Conservation (phyloP, 2,888 invertebrate species). For the Eurytoma californica region DNA sequence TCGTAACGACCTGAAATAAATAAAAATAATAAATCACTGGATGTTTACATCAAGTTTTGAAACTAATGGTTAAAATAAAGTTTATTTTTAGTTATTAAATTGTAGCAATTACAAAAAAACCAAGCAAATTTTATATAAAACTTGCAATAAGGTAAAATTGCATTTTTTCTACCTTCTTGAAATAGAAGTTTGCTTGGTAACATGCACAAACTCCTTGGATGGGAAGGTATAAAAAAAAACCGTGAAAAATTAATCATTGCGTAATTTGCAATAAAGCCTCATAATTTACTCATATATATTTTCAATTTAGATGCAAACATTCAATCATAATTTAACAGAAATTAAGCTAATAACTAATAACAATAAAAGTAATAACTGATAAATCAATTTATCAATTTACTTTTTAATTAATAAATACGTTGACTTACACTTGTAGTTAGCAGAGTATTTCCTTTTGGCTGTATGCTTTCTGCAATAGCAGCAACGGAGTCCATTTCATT, state of each 20-base stretch:
- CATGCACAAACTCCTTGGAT: slow-evolving; percentile 67
- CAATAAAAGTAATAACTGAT: slow-evolving; percentile 37
- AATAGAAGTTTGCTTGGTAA: slow-evolving; percentile 65
- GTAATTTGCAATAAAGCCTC: too few species aligned
- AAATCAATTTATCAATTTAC: slow-evolving; percentile 46
- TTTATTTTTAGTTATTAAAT: slow-evolving; percentile 4
- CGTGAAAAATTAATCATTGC: too few species aligned
- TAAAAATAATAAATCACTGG: slow-evolving; percentile 15
- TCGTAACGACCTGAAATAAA: slow-evolving; percentile 85
- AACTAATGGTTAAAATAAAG: slow-evolving; percentile 9
- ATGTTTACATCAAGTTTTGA: slow-evolving; percentile 30
- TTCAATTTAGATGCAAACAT: too few species aligned
- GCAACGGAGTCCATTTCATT: slow-evolving; percentile 93
- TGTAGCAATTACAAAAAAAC: slow-evolving; percentile 58
- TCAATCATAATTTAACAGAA: too few species aligned
- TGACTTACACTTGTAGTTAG: slow-evolving; percentile 89
- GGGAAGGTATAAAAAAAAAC: slow-evolving; percentile 61
- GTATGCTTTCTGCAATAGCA: slow-evolving; percentile 95
- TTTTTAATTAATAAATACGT: slow-evolving; percentile 34
- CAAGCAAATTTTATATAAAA: slow-evolving; percentile 36
- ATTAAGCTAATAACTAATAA: not conserved
- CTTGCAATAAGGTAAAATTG: slow-evolving; percentile 28
- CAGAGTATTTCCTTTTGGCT: slow-evolving; percentile 98
- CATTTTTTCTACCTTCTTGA: slow-evolving; percentile 70
- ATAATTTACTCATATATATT: too few species aligned